Conservation (phyloP, 2,888 invertebrate genomes). For the Philopedon plagiatum region DNA sequence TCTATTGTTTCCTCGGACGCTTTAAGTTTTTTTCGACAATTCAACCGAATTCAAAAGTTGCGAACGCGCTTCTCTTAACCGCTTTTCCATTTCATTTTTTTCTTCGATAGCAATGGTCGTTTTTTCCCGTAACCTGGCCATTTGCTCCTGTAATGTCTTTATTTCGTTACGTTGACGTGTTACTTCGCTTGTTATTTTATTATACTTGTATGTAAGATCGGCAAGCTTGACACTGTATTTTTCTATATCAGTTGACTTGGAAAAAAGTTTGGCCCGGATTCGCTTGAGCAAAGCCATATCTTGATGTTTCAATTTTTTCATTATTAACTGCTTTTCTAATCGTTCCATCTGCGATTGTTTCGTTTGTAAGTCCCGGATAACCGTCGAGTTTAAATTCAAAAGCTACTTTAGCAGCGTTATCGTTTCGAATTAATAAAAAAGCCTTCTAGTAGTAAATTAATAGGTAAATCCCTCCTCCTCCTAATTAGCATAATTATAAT, state of each 20-base stretch:
- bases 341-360: no score
- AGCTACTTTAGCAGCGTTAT: no score
- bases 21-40: neutral
- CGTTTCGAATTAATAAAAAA: no score
- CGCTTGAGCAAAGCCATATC: neutral
- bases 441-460: no score
- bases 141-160: neutral
- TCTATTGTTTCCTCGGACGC: neutral
- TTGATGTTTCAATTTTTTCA: neutral
- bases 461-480: no score
- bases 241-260: neutral
- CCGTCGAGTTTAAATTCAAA: no score
- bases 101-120: neutral
- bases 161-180: neutral
- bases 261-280: neutral
- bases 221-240: neutral
- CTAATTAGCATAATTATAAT: no score
- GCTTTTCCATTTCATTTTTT: neutral
- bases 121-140: neutral
- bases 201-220: neutral
- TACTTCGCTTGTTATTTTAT: neutral
- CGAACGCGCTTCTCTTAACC: neutral
- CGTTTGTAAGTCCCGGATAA: no score
- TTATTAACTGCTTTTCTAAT: neutral
- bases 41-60: neutral